phyloP scores from a whole-genome alignment of 2,113 vertebrate genomes.

The Geothlypis trichas region DNA sequence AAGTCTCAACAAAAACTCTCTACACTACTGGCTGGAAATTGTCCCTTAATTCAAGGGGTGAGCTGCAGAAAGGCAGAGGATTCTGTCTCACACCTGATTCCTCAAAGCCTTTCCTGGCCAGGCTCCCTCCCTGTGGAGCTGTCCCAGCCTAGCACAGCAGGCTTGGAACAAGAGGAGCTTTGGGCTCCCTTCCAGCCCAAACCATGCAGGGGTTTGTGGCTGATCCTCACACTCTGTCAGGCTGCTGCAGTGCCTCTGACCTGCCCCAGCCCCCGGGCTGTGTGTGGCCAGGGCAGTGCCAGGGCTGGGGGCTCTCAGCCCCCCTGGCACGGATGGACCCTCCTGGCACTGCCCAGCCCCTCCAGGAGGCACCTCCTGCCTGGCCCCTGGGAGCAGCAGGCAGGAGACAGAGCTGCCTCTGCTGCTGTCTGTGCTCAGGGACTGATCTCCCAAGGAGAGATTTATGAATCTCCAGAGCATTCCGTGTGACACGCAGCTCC shows the following conservation, averaged over 20 bases:
- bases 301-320: not conserved
- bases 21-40: not conserved
- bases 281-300: not conserved
- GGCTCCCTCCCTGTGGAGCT: not conserved
- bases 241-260: not conserved
- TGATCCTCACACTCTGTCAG: not conserved
- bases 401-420: not conserved
- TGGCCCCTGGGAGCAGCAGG: not conserved
- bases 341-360: not conserved
- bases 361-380: not conserved
- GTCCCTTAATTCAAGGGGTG: not conserved
- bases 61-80: not conserved
- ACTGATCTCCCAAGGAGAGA: not conserved
- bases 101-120: not conserved
- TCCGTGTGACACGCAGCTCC: not conserved
- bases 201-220: too few species aligned
- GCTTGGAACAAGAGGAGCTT: accelerated
- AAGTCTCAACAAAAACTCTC: too few species aligned
- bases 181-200: not conserved
- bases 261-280: not conserved
- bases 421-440: not conserved
- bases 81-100: not conserved
- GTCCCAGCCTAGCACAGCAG: not conserved
- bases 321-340: too few species aligned
- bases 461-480: not conserved